Evolutionary conservation across 2,797 vertebrate genomes (phyloP).

Genomic region (Acipenser ruthenus): DNA sequence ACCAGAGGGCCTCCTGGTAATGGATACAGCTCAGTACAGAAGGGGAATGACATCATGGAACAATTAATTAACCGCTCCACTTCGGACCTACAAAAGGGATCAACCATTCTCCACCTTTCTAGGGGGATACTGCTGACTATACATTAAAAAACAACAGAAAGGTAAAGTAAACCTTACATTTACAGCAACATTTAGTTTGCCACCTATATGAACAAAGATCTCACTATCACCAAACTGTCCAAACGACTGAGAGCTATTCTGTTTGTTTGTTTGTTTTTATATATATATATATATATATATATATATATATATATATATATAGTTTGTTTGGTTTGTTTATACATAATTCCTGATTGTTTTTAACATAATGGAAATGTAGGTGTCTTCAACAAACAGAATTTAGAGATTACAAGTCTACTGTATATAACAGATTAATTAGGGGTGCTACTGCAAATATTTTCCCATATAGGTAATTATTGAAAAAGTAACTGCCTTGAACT

Average conservation of each 20-base stretch:
- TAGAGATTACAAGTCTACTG: not conserved
- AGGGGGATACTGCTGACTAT: too few relatives aligned
- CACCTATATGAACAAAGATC: not conserved
- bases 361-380: not conserved
- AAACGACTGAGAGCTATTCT: not conserved
- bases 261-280: slow-evolving; percentile 1
- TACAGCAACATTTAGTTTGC: slow-evolving; percentile 3
- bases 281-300: not conserved
- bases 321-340: not conserved
- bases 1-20: too few relatives aligned
- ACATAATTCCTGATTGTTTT: not conserved
- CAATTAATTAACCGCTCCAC: too few relatives aligned
- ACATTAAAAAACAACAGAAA: too few relatives aligned
- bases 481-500: too few relatives aligned
- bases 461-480: too few relatives aligned
- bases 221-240: not conserved
- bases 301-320: not conserved
- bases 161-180: not conserved
- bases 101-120: too few relatives aligned
- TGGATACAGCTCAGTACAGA: too few relatives aligned
- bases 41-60: too few relatives aligned
- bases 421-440: not conserved
- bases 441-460: too few relatives aligned
- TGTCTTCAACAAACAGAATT: not conserved
- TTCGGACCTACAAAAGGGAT: too few relatives aligned